Base-by-base conservation (phyloP, 2,113 vertebrate species). In the Salvelinus alpinus region DNA sequence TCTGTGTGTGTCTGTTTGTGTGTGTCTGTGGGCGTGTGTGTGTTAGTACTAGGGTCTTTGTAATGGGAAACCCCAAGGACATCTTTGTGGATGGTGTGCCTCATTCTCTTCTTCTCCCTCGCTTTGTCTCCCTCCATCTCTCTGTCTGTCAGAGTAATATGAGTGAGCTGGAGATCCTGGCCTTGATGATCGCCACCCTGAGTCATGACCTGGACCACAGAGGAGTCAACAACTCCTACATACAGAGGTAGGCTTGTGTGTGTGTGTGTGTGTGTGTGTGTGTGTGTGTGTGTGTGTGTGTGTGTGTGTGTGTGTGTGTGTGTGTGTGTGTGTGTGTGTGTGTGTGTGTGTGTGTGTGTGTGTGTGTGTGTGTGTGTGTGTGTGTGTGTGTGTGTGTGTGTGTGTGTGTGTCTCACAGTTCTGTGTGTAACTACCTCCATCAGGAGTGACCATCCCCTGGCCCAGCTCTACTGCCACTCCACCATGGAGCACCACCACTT, bases 401-500 rank as follows among this genome's bases (percentile, higher is more conserved):
- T 29, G 76, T 62, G 47, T 72, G 73, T 72, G 75, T 78, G 11
- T 72, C 4, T 44, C 77, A 44, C 38, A 44, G 38, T 12, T 44
- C 8, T 44, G 38, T 44, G 38, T 44, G 38, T 44, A 44, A 11
- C 38, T 44, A 44, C 9, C 27, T 84, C n/a, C 20, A 60, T n/a
- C 91, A 99, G 98, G 88, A 99, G 96, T 0, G 97, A 98, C 31
- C 98, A 99, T 80, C 98, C 98, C 0, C 93, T 99, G 60, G 96
- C 97, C 31, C 97, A 98, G 76, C 95, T 99, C 7, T 99, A 99
- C 81, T 97, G 98, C 87, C 98, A 99, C 85, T 99, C 98, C 5
- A 98, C 95, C 83, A 96, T 99, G 97, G 97, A 99, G 77, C 97
- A 99, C 78, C 98, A 99, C 79, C 98, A 99, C 88, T 98, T 99